Base-by-base conservation (phyloP, 1,140 invertebrate species). In the Drosophila simulans region DNA sequence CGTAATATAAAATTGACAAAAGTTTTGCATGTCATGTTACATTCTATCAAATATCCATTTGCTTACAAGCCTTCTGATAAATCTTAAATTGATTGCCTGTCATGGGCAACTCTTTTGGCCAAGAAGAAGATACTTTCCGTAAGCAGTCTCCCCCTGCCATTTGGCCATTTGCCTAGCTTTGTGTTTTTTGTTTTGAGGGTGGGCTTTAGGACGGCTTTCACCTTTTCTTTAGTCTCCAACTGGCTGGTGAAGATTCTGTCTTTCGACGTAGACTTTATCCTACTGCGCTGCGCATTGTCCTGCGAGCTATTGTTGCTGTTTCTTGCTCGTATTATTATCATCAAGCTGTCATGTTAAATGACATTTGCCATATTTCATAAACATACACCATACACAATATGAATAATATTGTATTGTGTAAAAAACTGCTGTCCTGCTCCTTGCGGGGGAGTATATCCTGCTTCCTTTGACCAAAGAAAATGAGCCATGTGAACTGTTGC, bases 311-410 rank as follows among this genome's bases (percentile, higher is more conserved):
- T 77, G 57, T 25, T 60, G 58, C 55, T 48, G 65, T 55, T 49
- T 57, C 66, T 65, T 73, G 69, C 72, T 77, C 64, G 69, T 89
- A 83, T 80, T 84, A 86, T 90, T 86, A 90, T 90, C 80, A 83
- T 90, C 86, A 90, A 90, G 80, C 89, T 90, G 88, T 90, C 86
- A 90, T 90, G 82, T 86, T 90, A 90, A 90, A 86, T 90, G 86
- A 90, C 86, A 90, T 90, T 90, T 90, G 88, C 88, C 86, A 90
- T 90, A 90, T 90, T 89, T 89, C 84, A 88, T 88, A 89, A 69
- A 69, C 80, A 89, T 77, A 75, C 59, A 64, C 48, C 43, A 48
- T 49, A 55, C 65, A 45, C 65, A 45, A 60, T 55, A 58, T 78
- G 69, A 57, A 69, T 77, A 69, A 70, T 49, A 70, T 70, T 70